Evolutionary conservation across 2,797 vertebrate species (phyloP), one percentile per base, ranked within the genome.

Genomic region (Eospalax fontanierii): DNA sequence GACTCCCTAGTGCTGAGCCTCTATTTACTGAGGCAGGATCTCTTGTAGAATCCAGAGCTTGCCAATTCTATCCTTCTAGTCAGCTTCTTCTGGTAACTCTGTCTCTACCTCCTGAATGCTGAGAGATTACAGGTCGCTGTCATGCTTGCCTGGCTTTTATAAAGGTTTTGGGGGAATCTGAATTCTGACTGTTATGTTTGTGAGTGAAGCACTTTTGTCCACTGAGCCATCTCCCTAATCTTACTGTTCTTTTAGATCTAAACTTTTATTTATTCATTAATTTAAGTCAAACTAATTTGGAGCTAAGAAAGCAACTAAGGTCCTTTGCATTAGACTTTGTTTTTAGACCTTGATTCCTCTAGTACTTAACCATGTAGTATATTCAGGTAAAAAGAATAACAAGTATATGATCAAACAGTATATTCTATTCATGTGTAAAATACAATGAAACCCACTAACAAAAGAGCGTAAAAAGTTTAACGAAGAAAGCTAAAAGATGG

Each of bases 201-300:
- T 46, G 43, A 30, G 73, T 26, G 40, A 43, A 73, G 73, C 26
- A 43, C 24, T 74, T 54, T 43, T 28, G 28, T 38, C 35, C 79
- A 46, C 61, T 33, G 61, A 33, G 38, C 28, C 19, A 75, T 82
- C 59, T 21, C n/a, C 46, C 22, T 7, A 93, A 12, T 40, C 65
- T 26, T n/a, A 74, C 28, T 85, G 5, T 61, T 79, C 22, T 70
- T 66, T 76, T 54, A 54, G 50, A 54, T 54, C 50, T 54, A 54
- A 9, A 54, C 50, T 54, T 50, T 54, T 54, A 15, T 54, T 54
- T 54, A 54, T 14, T 54, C 50, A 54, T 54, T 19, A 78, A 65
- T 93, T 81, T 89, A 68, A 81, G 74, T 26, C 73, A 93, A 92
- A 94, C 28, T 50, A 93, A 90, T n/a, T 75, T 61, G 86, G 73